Conservation (phyloP, 2,797 vertebrate species). For the Chelmon rostratus region DNA sequence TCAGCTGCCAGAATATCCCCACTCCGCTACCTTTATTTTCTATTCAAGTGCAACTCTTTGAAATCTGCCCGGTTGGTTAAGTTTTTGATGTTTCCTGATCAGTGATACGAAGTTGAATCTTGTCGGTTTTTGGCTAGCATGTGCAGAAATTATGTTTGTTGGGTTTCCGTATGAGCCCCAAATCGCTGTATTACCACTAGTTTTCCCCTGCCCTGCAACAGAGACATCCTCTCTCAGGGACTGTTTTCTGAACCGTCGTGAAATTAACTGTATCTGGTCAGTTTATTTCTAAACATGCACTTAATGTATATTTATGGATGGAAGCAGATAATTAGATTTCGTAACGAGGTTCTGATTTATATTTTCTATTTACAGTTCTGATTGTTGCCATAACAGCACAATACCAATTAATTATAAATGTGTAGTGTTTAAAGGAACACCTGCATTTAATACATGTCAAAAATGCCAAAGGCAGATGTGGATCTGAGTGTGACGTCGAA, state of each 20-base stretch:
- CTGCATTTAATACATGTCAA: neutral
- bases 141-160: conserved; percentile 19
- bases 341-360: neutral
- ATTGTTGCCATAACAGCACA: neutral
- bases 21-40: conserved; percentile 41
- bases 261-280: neutral
- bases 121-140: conserved; percentile 11
- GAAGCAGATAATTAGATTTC: neutral
- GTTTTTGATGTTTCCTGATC: conserved; percentile 43
- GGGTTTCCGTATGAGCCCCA: conserved; percentile 4
- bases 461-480: neutral
- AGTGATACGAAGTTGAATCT: conserved; percentile 14
- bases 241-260: neutral
- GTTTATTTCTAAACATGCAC: neutral
- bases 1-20: conserved; percentile 47
- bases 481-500: neutral
- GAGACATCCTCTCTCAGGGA: conserved; percentile 6
- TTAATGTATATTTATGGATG: conserved; percentile 1
- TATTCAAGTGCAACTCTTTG: conserved; percentile 44
- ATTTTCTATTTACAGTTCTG: neutral
- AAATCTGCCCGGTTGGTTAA: conserved; percentile 26
- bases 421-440: neutral
- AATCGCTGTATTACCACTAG: conserved; percentile 1
- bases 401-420: neutral
- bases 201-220: conserved; percentile 5